Evolutionary conservation across 53 echinoderm and acorn worm genomes (phyloP), one percentile per base, ranked within the genome.

Genomic region (Patiria pectinifera): DNA sequence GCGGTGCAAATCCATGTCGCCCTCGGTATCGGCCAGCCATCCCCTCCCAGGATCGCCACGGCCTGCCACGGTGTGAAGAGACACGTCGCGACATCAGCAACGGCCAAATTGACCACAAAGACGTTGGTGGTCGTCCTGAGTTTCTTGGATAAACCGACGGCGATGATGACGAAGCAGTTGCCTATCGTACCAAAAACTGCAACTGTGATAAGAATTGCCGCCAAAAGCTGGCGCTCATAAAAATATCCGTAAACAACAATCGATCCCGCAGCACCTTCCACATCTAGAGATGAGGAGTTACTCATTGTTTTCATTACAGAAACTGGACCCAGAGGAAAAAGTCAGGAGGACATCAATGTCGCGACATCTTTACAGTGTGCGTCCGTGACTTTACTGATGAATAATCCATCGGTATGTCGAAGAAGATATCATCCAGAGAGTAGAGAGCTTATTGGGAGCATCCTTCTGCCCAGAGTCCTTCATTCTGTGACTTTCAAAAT

Each of bases 101-200:
- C 78, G 10, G 92, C 85, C 12, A 92, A 60, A 77, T 85, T 92
- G 45, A 92, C 92, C 62, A 92, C 92, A 26, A 85, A 92, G 15
- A 85, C 92, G 47, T 92, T 92, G 45, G 92, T 92, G 25, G 85
- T n/a, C 16, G 92, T 92, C 60, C 79, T 85, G 46, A 92, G 85
- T 35, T 78, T 84, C 45, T 47, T 71, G 46, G 85, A 61, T 23
- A 76, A 76, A 62, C 25, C 85, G 62, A 92, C 92, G 22, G 92
- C 85, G 35, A 85, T 43, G 85, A 92, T 92, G 45, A 92, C 85
- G 13, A 92, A 48, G 58, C 82, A 45, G 69, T 91, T 91, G 23
- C 91, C 91, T 14, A 91, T 10, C 4, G 76, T 12, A 2, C 82
- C 91, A 6, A 81, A 1, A 60, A 84, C 45, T 44, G 62, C 84